Base-by-base conservation (phyloP, 2,113 vertebrate species). In the Setophaga petechia region DNA sequence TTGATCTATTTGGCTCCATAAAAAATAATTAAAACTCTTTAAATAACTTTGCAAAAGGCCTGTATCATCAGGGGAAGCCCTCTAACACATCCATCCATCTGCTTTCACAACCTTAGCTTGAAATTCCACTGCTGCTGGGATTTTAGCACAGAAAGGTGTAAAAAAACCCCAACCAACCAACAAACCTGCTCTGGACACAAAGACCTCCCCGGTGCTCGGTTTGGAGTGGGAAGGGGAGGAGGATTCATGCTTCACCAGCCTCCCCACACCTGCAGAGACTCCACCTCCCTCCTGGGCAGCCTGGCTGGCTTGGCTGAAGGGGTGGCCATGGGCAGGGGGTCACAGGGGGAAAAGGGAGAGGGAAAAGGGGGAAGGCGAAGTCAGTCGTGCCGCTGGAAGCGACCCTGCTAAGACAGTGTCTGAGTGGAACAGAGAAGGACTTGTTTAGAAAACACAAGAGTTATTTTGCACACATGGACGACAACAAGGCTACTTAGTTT, bases 401-500 rank as follows among this genome's bases (percentile, higher is more conserved):
- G 65, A 88, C 81, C 11, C 5, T n/a, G 72, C 86, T 68, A 31
- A 82, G 87, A 94, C 84, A 87, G 80, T 43, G 79, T 92, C 91
- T 16, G 91, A 93, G 95, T 71, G 88, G 95, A 43, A 93, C 72
- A 79, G 93, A 96, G 89, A 69, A 95, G 93, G 93, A 91, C 92
- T 90, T 77, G 80, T 90, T 95, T 80, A 95, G 88, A 88, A 91
- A 93, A 94, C 94, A 94, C 90, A 43, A 90, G 93, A 93, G 92
- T 93, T 93, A 91, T 95, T 95, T 94, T 86, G 93, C 96, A 97
- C 96, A 96, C 93, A 71, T 71, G 78, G 91, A 95, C 94, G 30
- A 97, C 96, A 93, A 96, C 96, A 96, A 94, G 94, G 94, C 94
- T 95, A 92, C 86, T 83, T 68, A 93, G 78, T 86, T 90, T 95